Percentiles rank a stretch among this genome's conserved stretches.
Evolutionary conservation across 2,797 vertebrate genomes (phyloP).

Genomic region (Xiphophorus birchmanni): DNA sequence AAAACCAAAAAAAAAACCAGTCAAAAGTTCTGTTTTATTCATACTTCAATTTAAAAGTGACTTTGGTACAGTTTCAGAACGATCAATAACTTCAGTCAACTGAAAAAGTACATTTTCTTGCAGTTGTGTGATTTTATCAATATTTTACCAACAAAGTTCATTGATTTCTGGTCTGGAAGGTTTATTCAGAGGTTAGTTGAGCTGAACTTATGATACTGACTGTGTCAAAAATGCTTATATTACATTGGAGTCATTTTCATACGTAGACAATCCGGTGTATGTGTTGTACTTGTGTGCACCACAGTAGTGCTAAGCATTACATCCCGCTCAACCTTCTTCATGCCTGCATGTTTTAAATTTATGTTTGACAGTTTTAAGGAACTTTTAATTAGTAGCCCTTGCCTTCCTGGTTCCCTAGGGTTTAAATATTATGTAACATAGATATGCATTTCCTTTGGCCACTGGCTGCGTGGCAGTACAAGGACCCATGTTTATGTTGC

Average conservation of each 20-base stretch:
- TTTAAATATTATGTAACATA: not conserved
- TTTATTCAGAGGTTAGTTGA: constrained; percentile 65
- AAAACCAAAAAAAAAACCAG: not conserved
- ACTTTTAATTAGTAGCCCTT: not conserved
- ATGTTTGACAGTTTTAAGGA: not conserved
- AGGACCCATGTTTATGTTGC: not conserved
- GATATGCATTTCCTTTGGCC: not conserved
- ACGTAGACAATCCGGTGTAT: not conserved
- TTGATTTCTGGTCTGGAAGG: constrained; percentile 56
- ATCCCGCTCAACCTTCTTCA: not conserved
- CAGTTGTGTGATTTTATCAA: not conserved
- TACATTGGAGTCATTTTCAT: not conserved
- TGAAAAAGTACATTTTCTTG: not conserved
- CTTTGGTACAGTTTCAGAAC: not conserved
- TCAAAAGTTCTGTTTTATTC: not conserved
- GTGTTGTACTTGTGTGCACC: not conserved
- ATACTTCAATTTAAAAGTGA: not conserved
- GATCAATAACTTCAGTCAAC: not conserved
- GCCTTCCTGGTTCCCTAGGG: not conserved
- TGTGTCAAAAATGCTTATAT: not conserved
- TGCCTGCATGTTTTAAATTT: not conserved
- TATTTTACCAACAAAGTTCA: constrained; percentile 42
- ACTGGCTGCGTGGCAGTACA: not conserved
- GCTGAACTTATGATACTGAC: constrained; percentile 19
- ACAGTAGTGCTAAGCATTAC: not conserved